Evolutionary conservation across 2,113 vertebrate species (phyloP).

Genomic region (Clinocottus analis): DNA sequence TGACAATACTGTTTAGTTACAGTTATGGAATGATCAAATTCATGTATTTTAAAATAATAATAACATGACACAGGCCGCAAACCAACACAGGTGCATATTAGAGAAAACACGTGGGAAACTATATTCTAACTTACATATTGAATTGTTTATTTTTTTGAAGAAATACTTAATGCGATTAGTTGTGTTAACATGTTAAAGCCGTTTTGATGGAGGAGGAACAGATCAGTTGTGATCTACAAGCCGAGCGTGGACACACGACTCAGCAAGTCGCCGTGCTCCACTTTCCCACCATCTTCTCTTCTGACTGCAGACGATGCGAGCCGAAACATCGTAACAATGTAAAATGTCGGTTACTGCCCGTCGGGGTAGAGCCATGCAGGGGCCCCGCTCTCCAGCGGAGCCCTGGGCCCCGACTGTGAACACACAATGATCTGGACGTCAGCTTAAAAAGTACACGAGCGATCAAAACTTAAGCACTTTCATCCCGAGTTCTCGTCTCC

Average conservation of each 20-base stretch:
- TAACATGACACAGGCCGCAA: too few species aligned
- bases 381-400: slow-evolving; percentile 13
- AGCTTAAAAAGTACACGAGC: slow-evolving; percentile 29
- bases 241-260: neutral
- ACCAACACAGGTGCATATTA: neutral
- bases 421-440: slow-evolving; percentile 36
- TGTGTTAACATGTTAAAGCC: neutral
- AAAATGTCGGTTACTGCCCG: slow-evolving; percentile 2
- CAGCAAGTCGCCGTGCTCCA: neutral
- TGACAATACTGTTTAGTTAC: neutral
- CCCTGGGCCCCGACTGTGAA: slow-evolving; percentile 19
- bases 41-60: too few species aligned
- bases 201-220: neutral
- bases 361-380: slow-evolving; percentile 1
- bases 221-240: neutral
- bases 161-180: neutral
- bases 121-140: neutral
- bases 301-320: neutral
- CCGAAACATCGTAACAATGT: slow-evolving; percentile 22
- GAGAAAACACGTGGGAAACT: neutral
- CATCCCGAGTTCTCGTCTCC: slow-evolving; percentile 5
- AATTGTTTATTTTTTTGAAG: neutral
- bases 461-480: slow-evolving; percentile 54
- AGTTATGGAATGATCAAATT: neutral
- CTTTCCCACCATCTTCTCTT: neutral